phyloP scores from a whole-genome alignment of 2,888 invertebrate genomes.

The Latrodectus elegans region DNA sequence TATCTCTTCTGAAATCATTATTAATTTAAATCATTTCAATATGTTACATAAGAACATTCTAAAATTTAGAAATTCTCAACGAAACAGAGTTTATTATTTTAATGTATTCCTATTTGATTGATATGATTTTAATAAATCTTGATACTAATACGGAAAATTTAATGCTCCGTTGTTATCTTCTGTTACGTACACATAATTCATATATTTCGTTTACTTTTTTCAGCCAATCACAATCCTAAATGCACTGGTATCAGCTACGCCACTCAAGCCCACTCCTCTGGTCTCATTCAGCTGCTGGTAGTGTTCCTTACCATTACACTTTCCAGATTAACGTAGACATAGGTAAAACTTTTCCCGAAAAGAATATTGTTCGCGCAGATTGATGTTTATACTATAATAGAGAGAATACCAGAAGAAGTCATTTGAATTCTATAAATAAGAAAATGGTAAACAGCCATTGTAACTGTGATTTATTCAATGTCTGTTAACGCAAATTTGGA shows the following conservation, averaged over 20 bases:
- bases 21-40: too few species aligned
- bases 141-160: neutral
- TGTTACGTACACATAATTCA: neutral
- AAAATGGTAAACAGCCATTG: constrained; percentile 14
- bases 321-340: constrained; percentile 38
- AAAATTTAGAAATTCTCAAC: too few species aligned
- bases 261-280: constrained; percentile 24
- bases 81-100: too few species aligned
- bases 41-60: too few species aligned
- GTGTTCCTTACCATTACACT: constrained; percentile 20
- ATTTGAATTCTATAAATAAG: neutral
- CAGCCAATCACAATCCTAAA: constrained; percentile 54
- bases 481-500: constrained; percentile 36
- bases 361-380: constrained; percentile 13
- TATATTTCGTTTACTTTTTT: constrained; percentile 1
- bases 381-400: constrained; percentile 7
- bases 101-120: neutral
- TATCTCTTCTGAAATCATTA: too few species aligned
- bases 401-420: neutral
- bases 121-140: neutral
- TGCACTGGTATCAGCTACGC: constrained; percentile 50
- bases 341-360: constrained; percentile 2
- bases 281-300: constrained; percentile 41
- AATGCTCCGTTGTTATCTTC: neutral
- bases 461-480: constrained; percentile 40